These are phyloP conservation scores for Agonum fuliginosum DNA, from an alignment of 2,888 invertebrate species.

Conservation along the genomic window DNA sequence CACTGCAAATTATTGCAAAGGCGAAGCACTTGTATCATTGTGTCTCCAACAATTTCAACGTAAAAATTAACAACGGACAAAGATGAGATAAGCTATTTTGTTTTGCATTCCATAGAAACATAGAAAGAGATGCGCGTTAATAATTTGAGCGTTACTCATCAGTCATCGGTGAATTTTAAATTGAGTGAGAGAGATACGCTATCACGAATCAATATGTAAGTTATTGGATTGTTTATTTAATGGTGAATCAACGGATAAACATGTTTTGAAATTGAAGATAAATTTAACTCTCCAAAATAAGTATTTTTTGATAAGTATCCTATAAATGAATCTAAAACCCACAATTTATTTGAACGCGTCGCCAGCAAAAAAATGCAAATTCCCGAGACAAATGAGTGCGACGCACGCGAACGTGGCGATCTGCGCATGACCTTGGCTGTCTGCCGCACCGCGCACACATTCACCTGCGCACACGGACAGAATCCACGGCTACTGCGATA, in stretches of 20 bases:
- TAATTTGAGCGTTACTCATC: no score
- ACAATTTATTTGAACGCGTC: constrained; percentile 33
- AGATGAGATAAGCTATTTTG: no score
- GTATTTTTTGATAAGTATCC: not conserved
- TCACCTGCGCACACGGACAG: constrained; percentile 10
- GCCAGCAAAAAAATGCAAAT: constrained; percentile 40
- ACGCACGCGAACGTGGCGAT: constrained; percentile 43
- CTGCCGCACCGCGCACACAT: constrained; percentile 33
- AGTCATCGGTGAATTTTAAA: no score
- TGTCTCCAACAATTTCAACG: no score
- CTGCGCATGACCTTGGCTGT: constrained; percentile 37
- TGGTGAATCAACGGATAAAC: constrained; percentile 13
- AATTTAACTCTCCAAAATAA: not conserved
- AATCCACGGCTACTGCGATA: constrained; percentile 14
- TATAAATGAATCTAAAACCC: not conserved
- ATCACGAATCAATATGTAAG: not conserved
- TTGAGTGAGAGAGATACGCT: no score
- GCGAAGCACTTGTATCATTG: no score
- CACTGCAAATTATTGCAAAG: no score
- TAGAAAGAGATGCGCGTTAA: no score
- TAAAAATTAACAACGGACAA: no score
- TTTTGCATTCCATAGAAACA: no score
- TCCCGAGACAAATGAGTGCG: constrained; percentile 47
- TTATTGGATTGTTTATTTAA: not conserved
- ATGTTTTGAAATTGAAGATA: constrained; percentile 14